These are phyloP conservation scores for Calephelis virginiensis DNA, from an alignment of 1,140 invertebrate species.

Conservation along the genomic window DNA sequence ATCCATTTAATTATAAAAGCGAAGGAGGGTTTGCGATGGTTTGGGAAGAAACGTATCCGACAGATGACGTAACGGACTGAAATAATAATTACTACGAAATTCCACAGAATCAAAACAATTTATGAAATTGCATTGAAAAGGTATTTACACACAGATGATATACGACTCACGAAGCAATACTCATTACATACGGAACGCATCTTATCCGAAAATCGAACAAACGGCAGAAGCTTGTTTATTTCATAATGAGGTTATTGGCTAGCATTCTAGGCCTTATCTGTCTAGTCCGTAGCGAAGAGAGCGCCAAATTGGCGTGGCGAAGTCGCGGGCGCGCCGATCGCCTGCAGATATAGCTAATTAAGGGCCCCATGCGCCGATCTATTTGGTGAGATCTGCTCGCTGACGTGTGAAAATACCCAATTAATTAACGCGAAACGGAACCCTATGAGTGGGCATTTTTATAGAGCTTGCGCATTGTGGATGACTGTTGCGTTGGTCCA, in stretches of 20 bases:
- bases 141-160: constrained; percentile 28
- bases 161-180: constrained; percentile 35
- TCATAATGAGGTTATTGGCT: constrained; percentile 78
- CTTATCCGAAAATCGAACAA: constrained; percentile 56
- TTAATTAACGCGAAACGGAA: constrained; percentile 71
- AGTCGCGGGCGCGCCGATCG: constrained; percentile 54
- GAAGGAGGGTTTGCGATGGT: too few relatives aligned
- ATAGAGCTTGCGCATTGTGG: constrained; percentile 3
- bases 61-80: too few relatives aligned
- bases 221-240: constrained; percentile 62
- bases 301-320: constrained; percentile 74
- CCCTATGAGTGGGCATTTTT: neutral
- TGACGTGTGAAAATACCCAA: constrained; percentile 78
- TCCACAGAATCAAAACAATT: neutral
- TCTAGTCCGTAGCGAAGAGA: constrained; percentile 55
- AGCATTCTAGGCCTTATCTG: constrained; percentile 70
- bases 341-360: constrained; percentile 71
- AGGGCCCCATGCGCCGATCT: constrained; percentile 70
- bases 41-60: too few relatives aligned
- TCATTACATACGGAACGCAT: constrained; percentile 53
- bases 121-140: neutral
- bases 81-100: too few relatives aligned
- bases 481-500: too few relatives aligned
- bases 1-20: too few relatives aligned
- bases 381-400: constrained; percentile 71